Conservation (phyloP, 2,113 vertebrate genomes). For the Diglossa brunneiventris region DNA sequence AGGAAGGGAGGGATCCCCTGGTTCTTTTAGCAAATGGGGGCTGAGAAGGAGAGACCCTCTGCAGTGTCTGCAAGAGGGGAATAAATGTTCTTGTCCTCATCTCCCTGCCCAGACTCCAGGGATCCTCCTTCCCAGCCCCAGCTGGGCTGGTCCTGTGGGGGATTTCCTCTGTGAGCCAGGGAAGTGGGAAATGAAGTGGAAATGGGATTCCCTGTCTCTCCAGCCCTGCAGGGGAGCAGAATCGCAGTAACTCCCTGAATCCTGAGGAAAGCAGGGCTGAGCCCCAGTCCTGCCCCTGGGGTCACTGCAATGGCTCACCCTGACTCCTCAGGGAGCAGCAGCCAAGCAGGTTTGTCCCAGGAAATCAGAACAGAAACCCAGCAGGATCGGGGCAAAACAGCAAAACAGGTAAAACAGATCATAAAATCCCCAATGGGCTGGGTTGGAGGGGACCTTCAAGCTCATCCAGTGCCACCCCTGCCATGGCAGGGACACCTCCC, state of each 20-base stretch:
- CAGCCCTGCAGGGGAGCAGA: neutral
- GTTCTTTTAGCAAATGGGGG: neutral
- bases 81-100: neutral
- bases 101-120: neutral
- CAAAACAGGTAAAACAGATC: too few relatives aligned
- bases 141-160: accelerated
- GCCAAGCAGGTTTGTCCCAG: neutral
- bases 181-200: neutral
- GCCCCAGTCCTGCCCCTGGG: neutral
- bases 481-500: neutral
- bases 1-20: neutral
- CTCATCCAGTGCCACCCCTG: accelerated
- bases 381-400: neutral
- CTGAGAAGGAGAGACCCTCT: neutral
- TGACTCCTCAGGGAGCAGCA: neutral
- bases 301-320: neutral
- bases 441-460: neutral
- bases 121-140: neutral
- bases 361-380: neutral
- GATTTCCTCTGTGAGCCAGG: accelerated
- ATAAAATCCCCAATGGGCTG: too few relatives aligned
- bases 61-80: neutral
- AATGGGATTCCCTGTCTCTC: neutral
- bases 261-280: neutral
- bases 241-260: neutral